Conservation (phyloP, 2,113 vertebrate genomes). For the Illadopsis cleaveri region DNA sequence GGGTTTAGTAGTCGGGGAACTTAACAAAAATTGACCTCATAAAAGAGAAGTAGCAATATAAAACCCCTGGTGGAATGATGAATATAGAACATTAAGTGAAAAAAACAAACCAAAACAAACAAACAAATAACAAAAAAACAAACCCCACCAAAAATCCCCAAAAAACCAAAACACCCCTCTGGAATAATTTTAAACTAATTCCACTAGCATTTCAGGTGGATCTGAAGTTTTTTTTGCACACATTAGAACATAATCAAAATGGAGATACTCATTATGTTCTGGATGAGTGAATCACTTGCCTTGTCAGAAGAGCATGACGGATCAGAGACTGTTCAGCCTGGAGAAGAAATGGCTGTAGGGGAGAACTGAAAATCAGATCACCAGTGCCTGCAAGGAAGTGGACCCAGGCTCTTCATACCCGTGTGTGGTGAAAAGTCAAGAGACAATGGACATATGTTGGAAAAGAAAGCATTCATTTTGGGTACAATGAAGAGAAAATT, state of each 20-base stretch:
- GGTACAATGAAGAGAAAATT: not conserved
- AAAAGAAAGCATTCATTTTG: not conserved
- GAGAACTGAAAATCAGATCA: rapidly evolving
- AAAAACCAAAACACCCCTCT: not conserved
- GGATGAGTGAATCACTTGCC: not conserved
- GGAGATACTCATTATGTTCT: not conserved
- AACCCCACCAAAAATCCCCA: not conserved
- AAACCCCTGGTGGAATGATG: not conserved
- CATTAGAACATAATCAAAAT: not conserved
- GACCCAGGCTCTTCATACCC: not conserved
- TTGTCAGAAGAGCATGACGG: rapidly evolving
- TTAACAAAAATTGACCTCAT: not conserved
- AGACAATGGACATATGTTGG: rapidly evolving
- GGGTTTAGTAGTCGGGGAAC: not conserved
- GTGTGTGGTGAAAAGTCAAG: not conserved
- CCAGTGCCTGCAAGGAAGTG: rapidly evolving
- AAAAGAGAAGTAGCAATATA: not conserved
- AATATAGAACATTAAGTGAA: not conserved
- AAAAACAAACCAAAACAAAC: not conserved
- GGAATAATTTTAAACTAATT: not conserved
- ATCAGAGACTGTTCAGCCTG: not conserved
- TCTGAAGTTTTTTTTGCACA: not conserved
- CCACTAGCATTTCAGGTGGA: not conserved
- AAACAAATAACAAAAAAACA: not conserved
- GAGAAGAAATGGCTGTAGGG: not conserved